Conservation (phyloP, 2,113 vertebrate genomes). For the Stegostoma tigrinum region DNA sequence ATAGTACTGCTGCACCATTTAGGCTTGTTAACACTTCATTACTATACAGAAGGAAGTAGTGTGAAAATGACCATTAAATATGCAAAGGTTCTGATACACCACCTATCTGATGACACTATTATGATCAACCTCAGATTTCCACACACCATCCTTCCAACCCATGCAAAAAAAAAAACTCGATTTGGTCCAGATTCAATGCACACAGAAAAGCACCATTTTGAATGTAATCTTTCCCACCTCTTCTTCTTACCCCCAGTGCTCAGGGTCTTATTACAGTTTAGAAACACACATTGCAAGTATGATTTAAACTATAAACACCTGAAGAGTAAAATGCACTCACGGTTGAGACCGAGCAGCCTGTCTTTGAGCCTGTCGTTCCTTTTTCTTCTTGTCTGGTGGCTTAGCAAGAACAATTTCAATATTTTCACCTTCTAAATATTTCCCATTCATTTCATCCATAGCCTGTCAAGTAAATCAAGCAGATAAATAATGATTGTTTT, state of each 20-base stretch:
- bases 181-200: not conserved
- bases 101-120: not conserved
- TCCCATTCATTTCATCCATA: conserved; percentile 93
- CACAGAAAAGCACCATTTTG: not conserved
- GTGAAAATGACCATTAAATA: not conserved
- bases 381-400: conserved; percentile 95
- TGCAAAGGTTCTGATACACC: not conserved
- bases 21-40: not conserved
- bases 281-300: not conserved
- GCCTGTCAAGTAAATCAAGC: conserved; percentile 60
- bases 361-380: conserved; percentile 95
- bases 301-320: not conserved
- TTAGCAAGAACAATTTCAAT: conserved; percentile 98
- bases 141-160: not conserved
- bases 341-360: conserved; percentile 91
- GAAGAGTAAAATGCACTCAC: conserved; percentile 57
- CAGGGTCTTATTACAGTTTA: too few species aligned
- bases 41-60: not conserved
- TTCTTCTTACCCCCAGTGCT: too few species aligned
- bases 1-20: not conserved
- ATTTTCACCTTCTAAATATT: conserved; percentile 89
- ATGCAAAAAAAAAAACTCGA: not conserved
- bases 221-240: too few species aligned
- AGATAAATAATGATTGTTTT: not conserved
- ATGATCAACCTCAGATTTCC: not conserved